Evolutionary conservation across 2,797 vertebrate species (phyloP).

Genomic region (Muscicapa comitata): DNA sequence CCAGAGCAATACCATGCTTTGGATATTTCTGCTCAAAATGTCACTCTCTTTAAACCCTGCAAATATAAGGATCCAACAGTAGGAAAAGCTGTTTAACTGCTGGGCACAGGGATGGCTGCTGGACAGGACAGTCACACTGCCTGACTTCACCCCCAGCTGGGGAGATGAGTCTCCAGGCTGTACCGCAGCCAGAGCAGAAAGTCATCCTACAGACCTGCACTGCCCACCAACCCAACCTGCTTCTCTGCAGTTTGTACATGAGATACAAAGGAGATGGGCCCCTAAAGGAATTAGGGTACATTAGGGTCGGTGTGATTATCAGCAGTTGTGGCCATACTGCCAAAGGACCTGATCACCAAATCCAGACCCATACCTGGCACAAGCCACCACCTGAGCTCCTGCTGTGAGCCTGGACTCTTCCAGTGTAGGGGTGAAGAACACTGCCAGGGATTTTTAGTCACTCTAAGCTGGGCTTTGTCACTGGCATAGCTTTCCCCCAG

Average conservation of each 20-base stretch:
- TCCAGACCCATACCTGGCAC: neutral
- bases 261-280: neutral
- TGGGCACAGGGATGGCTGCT: neutral
- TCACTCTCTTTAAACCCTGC: neutral
- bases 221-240: neutral
- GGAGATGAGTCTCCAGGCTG: neutral
- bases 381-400: neutral
- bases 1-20: neutral
- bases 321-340: neutral
- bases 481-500: neutral
- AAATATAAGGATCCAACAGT: accelerated
- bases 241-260: neutral
- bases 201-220: neutral
- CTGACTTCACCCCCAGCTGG: neutral
- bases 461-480: neutral
- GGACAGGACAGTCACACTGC: neutral
- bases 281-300: neutral
- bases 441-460: neutral
- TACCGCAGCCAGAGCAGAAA: neutral
- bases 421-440: neutral
- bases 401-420: neutral
- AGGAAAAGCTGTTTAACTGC: neutral
- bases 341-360: neutral
- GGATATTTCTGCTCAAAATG: neutral
- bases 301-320: neutral